Conservation (phyloP, 2,888 invertebrate species). For the Pristionchus mayeri region DNA sequence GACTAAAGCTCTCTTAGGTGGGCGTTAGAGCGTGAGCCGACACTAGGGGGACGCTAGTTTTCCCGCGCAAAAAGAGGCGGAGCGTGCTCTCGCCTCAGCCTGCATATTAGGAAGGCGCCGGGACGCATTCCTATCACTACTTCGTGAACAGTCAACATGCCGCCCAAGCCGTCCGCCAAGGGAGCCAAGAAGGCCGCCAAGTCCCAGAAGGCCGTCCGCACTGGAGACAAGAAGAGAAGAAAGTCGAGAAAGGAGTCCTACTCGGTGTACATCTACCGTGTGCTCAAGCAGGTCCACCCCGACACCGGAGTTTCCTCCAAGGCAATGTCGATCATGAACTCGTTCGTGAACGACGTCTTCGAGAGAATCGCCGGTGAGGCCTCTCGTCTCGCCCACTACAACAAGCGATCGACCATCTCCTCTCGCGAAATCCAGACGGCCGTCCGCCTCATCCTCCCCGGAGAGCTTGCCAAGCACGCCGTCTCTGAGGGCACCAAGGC, state of each 20-base stretch:
- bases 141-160: too few species aligned
- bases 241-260: conserved; percentile 72
- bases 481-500: conserved; percentile 47
- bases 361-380: conserved; percentile 82
- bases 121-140: too few species aligned
- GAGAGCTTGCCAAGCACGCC: conserved; percentile 46
- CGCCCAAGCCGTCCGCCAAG: too few species aligned
- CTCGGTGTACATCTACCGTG: conserved; percentile 81
- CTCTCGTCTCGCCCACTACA: conserved; percentile 81
- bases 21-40: too few species aligned
- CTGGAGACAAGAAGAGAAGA: conserved; percentile 74
- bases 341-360: conserved; percentile 85
- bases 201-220: conserved; percentile 58
- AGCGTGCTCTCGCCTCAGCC: too few species aligned
- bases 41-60: too few species aligned
- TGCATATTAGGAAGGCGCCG: too few species aligned
- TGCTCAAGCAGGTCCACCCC: conserved; percentile 81
- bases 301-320: conserved; percentile 84
- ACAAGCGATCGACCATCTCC: conserved; percentile 83
- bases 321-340: conserved; percentile 85
- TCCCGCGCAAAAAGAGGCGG: too few species aligned
- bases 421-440: conserved; percentile 83
- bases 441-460: conserved; percentile 62
- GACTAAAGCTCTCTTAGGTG: too few species aligned
- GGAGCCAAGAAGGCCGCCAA: conserved; percentile 75